Base-by-base conservation (phyloP, 53 echinoderm and acorn worm genomes). In the Echinometra lucunter region DNA sequence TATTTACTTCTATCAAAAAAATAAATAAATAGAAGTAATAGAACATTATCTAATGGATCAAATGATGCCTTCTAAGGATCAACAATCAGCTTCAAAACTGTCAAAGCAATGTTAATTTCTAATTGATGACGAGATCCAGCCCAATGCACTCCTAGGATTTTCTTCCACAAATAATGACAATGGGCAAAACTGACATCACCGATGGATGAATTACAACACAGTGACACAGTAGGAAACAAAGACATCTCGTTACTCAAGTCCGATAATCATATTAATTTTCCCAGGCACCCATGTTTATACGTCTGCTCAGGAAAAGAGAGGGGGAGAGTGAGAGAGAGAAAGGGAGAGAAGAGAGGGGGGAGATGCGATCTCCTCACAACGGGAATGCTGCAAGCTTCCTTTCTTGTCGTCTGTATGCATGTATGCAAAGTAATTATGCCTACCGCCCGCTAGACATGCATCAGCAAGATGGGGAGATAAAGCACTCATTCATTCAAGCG, bases 351-450 rank as follows among this genome's bases (percentile, higher is more conserved):
- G 74, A 37, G 74, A n/a, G 74, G 2, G 72, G 19, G 37, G 32
- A 34, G 19, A 34, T 8, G 72, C 4, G 37, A 72, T 1, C 18
- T 2, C 3, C 2, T 35, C 91, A 70, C 91, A 42, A 45, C 91
- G 23, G 60, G 58, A 45, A 18, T 10, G 42, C 58, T 40, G 58
- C 37, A 89, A 89, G 89, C 60, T 60, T 58, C 60, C 37, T 60
- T 89, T 18, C 63, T 57, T 60, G 89, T 85, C 85, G 15, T n/a
- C n/a, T n/a, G n/a, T 60, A 60, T 58, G 85, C 91, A 66, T 91
- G 91, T 67, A 91, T 67, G 66, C 94, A 94, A 58, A 94, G 94
- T 94, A 94, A 94, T 94, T 94, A 94, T 63, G 94, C 94, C 94
- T 18, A 37, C 38, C 63, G 82, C 66, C 44, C 60, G 19, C n/a